A percentile compares a stretch with the other conserved stretches of the same genome.
Evolutionary conservation across 1,140 invertebrate genomes (phyloP).

Genomic region (Maconellicoccus hirsutus): DNA sequence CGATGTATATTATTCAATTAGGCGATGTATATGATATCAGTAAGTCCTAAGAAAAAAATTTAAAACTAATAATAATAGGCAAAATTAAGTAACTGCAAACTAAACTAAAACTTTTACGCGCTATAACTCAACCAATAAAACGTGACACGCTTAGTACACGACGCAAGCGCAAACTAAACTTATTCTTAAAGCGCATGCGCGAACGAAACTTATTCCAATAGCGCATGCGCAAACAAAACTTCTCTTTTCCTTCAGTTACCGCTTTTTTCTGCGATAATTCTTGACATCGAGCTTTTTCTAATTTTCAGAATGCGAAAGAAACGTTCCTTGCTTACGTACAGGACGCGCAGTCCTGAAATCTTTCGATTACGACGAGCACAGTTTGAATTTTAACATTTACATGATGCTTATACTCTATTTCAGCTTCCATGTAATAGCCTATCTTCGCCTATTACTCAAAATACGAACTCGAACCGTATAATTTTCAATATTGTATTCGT

Average conservation of each 20-base stretch:
- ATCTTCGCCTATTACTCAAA: background rate
- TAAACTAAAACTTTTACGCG: too few relatives aligned
- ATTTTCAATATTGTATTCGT: background rate
- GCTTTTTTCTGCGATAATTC: too few relatives aligned
- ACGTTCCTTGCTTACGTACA: constrained; percentile 55
- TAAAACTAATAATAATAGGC: too few relatives aligned
- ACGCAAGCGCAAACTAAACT: too few relatives aligned
- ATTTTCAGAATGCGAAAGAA: constrained; percentile 29
- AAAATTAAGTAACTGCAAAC: too few relatives aligned
- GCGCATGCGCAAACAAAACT: too few relatives aligned
- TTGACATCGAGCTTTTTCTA: too few relatives aligned
- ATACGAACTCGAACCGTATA: background rate
- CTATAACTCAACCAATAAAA: too few relatives aligned
- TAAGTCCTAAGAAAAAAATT: constrained; percentile 41
- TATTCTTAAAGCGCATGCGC: too few relatives aligned
- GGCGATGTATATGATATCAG: constrained; percentile 60
- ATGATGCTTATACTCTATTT: background rate
- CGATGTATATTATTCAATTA: constrained; percentile 70
- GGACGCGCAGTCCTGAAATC: constrained; percentile 58
- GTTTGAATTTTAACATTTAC: constrained; percentile 49
- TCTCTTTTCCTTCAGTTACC: too few relatives aligned
- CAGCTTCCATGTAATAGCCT: background rate
- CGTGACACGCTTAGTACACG: too few relatives aligned
- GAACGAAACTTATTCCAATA: too few relatives aligned
- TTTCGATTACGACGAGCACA: constrained; percentile 52